Percentiles rank a stretch among this genome's conserved stretches.
Conservation (phyloP, 2,113 vertebrate species). For the Catharus bicknelli region DNA sequence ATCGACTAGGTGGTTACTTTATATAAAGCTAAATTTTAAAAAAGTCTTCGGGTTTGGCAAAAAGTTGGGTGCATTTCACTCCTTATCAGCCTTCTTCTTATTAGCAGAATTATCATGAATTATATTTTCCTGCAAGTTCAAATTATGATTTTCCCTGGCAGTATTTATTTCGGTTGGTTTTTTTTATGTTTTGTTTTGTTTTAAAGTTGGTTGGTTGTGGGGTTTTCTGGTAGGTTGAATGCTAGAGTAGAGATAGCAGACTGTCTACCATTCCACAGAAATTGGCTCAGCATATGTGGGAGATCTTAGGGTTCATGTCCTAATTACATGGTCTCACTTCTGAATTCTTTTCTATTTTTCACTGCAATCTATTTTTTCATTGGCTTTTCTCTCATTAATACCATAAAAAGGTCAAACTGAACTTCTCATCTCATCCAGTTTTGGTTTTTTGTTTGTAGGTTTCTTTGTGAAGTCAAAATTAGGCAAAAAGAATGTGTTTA, state of each 20-base stretch:
- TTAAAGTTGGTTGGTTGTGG: background rate
- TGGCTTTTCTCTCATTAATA: background rate
- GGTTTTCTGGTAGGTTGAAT: background rate
- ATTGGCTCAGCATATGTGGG: background rate
- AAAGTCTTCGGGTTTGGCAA: background rate
- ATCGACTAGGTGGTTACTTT: background rate
- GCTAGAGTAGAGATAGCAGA: background rate
- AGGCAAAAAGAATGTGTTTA: background rate
- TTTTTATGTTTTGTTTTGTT: background rate
- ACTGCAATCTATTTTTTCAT: background rate
- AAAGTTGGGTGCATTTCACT: background rate
- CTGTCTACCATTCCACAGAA: background rate
- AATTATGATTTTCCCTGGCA: fast-evolving
- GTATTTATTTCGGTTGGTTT: background rate
- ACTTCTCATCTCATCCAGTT: background rate
- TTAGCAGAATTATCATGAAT: background rate
- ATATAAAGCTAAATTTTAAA: background rate
- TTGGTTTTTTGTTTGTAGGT: background rate
- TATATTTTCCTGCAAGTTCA: background rate
- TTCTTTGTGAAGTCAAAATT: background rate
- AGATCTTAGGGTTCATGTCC: background rate
- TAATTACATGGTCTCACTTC: background rate
- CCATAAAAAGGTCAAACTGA: conserved; percentile 15
- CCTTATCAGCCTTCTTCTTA: background rate
- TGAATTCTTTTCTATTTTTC: background rate